phyloP scores from a whole-genome alignment of 1,140 invertebrate species.

The Megalopta genalis region DNA sequence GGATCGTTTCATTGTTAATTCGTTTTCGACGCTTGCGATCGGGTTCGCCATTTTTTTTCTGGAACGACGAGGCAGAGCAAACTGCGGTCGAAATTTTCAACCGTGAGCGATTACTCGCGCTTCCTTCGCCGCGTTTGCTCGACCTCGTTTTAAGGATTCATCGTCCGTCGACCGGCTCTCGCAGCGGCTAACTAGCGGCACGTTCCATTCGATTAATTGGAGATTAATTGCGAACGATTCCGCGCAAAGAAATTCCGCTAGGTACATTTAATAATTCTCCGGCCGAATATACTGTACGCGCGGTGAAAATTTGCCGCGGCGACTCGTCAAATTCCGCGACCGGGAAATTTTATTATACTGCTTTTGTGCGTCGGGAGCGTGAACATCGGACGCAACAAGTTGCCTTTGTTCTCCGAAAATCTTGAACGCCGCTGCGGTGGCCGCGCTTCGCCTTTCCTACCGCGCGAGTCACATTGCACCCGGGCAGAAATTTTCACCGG shows the following conservation, averaged over 20 bases:
- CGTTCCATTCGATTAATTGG: neutral
- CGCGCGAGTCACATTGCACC: neutral
- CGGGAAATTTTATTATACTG: neutral
- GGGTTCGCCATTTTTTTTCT: neutral
- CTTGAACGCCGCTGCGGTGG: neutral
- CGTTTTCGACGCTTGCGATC: neutral
- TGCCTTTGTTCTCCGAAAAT: constrained; percentile 20
- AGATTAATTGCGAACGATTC: neutral
- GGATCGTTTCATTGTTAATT: neutral
- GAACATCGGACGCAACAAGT: constrained; percentile 28
- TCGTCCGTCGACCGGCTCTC: no score
- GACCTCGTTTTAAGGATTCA: no score
- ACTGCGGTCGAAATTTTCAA: no score
- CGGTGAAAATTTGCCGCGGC: neutral
- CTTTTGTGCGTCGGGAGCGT: neutral
- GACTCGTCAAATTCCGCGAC: constrained; percentile 10
- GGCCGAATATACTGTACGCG: neutral
- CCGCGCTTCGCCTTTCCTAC: neutral
- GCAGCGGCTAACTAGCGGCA: no score
- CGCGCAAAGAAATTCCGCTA: no score
- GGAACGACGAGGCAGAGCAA: neutral
- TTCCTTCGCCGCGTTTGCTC: neutral
- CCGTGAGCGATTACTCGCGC: neutral
- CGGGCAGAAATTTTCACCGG: neutral
- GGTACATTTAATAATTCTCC: no score